These are phyloP conservation scores for Serilophus lunatus DNA, from an alignment of 2,113 vertebrate species.

Conservation along the genomic window DNA sequence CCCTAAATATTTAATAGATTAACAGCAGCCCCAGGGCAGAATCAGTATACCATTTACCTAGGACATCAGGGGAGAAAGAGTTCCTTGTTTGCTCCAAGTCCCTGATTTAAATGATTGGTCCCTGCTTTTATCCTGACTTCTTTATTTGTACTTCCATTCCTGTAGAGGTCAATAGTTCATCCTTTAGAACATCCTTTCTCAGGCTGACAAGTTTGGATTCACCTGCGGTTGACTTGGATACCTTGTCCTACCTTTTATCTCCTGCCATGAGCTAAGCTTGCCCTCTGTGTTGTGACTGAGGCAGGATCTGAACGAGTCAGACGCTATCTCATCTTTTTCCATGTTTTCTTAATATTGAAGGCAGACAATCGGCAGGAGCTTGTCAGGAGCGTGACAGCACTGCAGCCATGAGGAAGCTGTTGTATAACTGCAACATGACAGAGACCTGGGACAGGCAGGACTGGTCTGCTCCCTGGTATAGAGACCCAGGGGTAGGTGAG, in stretches of 20 bases:
- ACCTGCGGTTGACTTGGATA: neutral
- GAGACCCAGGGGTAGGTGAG: neutral
- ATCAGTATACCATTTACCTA: neutral
- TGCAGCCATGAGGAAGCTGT: neutral
- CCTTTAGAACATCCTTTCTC: neutral
- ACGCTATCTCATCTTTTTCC: neutral
- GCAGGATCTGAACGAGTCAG: neutral
- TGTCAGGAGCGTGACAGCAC: rapidly evolving
- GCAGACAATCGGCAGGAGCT: neutral
- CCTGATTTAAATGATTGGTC: neutral
- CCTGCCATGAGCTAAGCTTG: neutral
- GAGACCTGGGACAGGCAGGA: neutral
- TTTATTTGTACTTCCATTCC: neutral
- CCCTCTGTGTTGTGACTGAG: neutral
- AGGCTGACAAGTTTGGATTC: neutral
- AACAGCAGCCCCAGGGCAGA: neutral
- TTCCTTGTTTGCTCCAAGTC: neutral
- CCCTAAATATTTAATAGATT: neutral
- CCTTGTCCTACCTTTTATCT: neutral
- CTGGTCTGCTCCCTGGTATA: neutral
- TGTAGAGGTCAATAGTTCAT: slow-evolving; percentile 11
- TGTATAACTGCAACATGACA: rapidly evolving
- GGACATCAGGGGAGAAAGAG: neutral
- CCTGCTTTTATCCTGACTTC: neutral
- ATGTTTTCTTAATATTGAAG: neutral